Conservation (phyloP, 1,140 invertebrate genomes). For the Heliconius himera region DNA sequence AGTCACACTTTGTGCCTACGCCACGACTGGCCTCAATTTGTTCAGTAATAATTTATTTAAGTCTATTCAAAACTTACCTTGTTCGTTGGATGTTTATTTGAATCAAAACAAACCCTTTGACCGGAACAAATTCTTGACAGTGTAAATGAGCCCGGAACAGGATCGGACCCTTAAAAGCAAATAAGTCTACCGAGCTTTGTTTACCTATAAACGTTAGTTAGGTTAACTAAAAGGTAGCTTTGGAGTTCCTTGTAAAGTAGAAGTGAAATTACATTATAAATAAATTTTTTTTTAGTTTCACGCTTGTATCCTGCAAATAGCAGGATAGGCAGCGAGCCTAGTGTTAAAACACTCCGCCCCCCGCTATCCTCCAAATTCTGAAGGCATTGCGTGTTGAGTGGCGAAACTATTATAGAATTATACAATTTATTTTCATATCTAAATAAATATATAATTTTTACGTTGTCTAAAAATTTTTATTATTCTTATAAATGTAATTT, state of each 20-base stretch:
- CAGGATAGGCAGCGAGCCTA: too few species aligned
- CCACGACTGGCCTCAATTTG: background rate
- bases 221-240: background rate
- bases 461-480: too few species aligned
- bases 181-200: constrained; percentile 6
- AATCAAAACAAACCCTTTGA: constrained; percentile 29
- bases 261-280: background rate
- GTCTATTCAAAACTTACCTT: background rate
- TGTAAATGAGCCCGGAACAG: constrained; percentile 19
- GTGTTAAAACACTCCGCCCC: too few species aligned
- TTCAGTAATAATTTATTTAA: background rate
- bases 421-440: background rate
- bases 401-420: too few species aligned
- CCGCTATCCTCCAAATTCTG: too few species aligned
- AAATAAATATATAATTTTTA: too few species aligned
- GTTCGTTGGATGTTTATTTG: constrained; percentile 5
- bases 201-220: background rate
- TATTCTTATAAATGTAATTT: too few species aligned
- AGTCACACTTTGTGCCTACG: too few species aligned
- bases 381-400: too few species aligned
- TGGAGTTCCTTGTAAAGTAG: background rate
- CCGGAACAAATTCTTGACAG: constrained; percentile 35
- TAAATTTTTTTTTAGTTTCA: background rate
- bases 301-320: too few species aligned
- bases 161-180: constrained; percentile 27